Conservation (phyloP, 2,797 vertebrate genomes). For the Apogon talboti region DNA sequence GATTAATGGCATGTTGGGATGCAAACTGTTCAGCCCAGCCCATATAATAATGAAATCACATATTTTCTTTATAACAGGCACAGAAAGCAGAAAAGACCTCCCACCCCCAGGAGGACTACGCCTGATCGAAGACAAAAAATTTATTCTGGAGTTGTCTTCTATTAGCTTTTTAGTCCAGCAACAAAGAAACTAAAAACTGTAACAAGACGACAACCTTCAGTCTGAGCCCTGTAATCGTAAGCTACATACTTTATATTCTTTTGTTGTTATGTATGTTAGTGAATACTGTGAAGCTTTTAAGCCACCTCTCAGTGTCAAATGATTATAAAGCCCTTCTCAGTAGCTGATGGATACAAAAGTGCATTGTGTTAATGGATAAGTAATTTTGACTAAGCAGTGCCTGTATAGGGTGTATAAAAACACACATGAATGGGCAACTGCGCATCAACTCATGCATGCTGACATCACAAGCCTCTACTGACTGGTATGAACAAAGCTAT, state of each 20-base stretch:
- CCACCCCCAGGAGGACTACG: background rate
- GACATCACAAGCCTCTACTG: slow-evolving; percentile 54
- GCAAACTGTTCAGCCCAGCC: too few species aligned
- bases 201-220: slow-evolving; percentile 9
- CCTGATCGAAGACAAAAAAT: background rate
- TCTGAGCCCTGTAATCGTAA: background rate
- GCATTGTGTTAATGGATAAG: slow-evolving; percentile 58
- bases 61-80: background rate
- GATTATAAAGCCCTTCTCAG: slow-evolving; percentile 26
- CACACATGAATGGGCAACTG: slow-evolving; percentile 69
- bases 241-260: background rate
- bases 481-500: slow-evolving; percentile 57
- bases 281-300: slow-evolving; percentile 25
- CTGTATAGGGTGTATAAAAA: slow-evolving; percentile 55
- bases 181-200: slow-evolving; percentile 1
- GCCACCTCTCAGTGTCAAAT: slow-evolving; percentile 25
- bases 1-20: too few species aligned
- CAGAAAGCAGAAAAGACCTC: background rate
- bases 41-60: background rate
- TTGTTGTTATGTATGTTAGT: background rate
- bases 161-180: slow-evolving; percentile 20
- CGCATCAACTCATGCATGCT: slow-evolving; percentile 73
- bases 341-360: slow-evolving; percentile 51
- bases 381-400: slow-evolving; percentile 61
- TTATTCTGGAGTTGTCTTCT: background rate